Conservation (phyloP, 2,888 invertebrate genomes). For the Eristalinus aeneus region DNA sequence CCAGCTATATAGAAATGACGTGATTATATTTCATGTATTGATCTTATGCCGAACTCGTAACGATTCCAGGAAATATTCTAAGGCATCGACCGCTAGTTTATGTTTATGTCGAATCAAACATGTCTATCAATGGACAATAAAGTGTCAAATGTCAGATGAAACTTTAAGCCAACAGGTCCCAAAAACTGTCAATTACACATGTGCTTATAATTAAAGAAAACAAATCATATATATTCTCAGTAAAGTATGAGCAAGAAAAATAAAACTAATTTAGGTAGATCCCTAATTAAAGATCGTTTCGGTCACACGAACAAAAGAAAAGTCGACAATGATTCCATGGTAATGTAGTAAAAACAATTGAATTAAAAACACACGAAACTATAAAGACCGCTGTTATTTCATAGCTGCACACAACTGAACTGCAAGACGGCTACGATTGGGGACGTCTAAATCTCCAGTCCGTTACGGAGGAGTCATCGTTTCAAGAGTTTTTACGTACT, state of each 20-base stretch:
- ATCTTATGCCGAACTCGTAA: too few relatives aligned
- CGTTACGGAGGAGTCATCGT: slow-evolving; percentile 96
- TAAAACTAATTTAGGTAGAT: slow-evolving; percentile 85
- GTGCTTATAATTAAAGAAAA: slow-evolving; percentile 8
- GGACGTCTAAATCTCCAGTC: slow-evolving; percentile 94
- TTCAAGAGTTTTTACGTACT: slow-evolving; percentile 97
- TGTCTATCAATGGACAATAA: neutral
- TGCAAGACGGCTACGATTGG: slow-evolving; percentile 96
- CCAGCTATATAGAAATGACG: too few relatives aligned
- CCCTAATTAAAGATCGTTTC: slow-evolving; percentile 89
- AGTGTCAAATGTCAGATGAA: slow-evolving; percentile 14
- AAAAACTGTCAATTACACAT: slow-evolving; percentile 23
- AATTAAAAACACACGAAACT: neutral
- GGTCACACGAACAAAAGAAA: slow-evolving; percentile 84
- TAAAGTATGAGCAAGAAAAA: slow-evolving; percentile 87
- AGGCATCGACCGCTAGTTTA: neutral
- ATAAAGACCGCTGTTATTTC: neutral
- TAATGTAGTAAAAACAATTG: slow-evolving; percentile 78
- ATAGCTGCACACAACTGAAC: slow-evolving; percentile 90
- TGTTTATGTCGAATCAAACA: slow-evolving; percentile 7
- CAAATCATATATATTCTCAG: neutral
- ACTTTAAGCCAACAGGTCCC: neutral
- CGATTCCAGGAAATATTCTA: too few relatives aligned
- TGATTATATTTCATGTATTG: too few relatives aligned
- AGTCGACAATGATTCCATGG: slow-evolving; percentile 88